A percentile compares a stretch with the other conserved stretches of the same genome.
Evolutionary conservation across 1,140 invertebrate genomes (phyloP).

Genomic region (Cotesia chilonis): DNA sequence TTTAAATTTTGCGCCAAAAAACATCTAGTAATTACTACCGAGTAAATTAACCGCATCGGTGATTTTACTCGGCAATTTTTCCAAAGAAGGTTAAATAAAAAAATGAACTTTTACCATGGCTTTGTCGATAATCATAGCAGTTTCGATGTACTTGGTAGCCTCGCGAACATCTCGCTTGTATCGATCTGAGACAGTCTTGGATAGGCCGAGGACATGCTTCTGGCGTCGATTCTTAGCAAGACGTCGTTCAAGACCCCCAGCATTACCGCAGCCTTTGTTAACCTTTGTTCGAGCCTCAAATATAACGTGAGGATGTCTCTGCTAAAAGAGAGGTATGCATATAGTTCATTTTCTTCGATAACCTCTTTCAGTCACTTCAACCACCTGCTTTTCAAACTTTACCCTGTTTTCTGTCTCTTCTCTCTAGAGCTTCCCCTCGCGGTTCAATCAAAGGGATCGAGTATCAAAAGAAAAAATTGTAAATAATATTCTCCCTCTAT

Average conservation of each 20-base stretch:
- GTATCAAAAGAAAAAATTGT: slow-evolving; percentile 11
- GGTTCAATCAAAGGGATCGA: slow-evolving; percentile 12
- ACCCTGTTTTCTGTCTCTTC: not conserved
- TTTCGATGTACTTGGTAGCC: slow-evolving; percentile 91
- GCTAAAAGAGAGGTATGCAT: slow-evolving; percentile 76
- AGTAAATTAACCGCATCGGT: no score
- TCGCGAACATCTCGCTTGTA: slow-evolving; percentile 83
- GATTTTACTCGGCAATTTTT: slow-evolving; percentile 5
- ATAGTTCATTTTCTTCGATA: slow-evolving; percentile 49
- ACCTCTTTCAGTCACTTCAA: slow-evolving; percentile 11
- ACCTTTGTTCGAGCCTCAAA: slow-evolving; percentile 89
- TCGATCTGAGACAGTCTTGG: slow-evolving; percentile 65
- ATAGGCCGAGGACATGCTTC: slow-evolving; percentile 70
- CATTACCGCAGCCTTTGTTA: slow-evolving; percentile 89
- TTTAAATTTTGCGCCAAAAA: no score
- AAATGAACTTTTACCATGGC: slow-evolving; percentile 74
- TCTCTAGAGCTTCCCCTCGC: no score
- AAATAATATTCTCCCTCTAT: slow-evolving; percentile 4
- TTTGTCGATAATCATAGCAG: slow-evolving; percentile 90
- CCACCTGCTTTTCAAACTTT: slow-evolving; percentile 23
- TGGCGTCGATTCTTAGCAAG: slow-evolving; percentile 70
- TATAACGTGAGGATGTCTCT: slow-evolving; percentile 96
- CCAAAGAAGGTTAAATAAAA: not conserved
- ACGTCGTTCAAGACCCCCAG: slow-evolving; percentile 78
- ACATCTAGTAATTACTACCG: not conserved